Evolutionary conservation across 2,113 vertebrate species (phyloP), one percentile per base, ranked within the genome.

Genomic region (Meriones unguiculatus): DNA sequence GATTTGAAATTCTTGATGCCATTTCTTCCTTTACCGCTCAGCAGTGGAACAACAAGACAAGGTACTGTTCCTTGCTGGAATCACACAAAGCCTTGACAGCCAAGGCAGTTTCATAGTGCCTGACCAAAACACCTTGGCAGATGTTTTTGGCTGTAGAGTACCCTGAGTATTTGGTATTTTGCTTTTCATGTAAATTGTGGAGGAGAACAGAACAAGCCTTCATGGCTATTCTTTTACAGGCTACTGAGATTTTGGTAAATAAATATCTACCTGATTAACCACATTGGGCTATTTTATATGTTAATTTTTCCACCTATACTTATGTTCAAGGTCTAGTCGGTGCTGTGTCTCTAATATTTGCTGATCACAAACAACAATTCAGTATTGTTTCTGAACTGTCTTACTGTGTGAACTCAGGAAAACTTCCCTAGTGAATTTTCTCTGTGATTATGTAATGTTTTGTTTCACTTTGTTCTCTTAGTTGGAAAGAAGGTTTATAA

Each of bases 131-230:
- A 90, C 94, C 94, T 81, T 93, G 91, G 87, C 75, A 91, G 78
- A 89, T 62, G 77, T 85, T 85, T 95, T 81, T 85, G 93, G 90
- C 50, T 96, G 46, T 80, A 85, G 76, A 91, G 62, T 90, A 54
- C 87, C 64, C 70, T 72, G 28, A 77, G 46, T 57, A 76, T 41
- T 87, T 97, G 89, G 84, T 84, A 50, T 96, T 95, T 62, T 73
- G 54, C 73, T 92, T 85, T 80, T 89, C 80, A 65, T 50, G 67
- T 94, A 94, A 97, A 91, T 62, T 73, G 30, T 46, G 38, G 46
- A 64, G 76, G 76, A 96, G 90, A 96, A 97, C 90, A 97, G 93
- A 95, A 72, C 18, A 87, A 80, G 52, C 93, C 84, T 97, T 97
- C 87, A 96, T 6, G 62, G 87, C 15, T 95, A 8, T 95, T 64